These are phyloP conservation scores for Calvadosia cruxmelitensis DNA, from an alignment of 30 jellyfish, hydroid and myxozoan species.

Conservation along the genomic window DNA sequence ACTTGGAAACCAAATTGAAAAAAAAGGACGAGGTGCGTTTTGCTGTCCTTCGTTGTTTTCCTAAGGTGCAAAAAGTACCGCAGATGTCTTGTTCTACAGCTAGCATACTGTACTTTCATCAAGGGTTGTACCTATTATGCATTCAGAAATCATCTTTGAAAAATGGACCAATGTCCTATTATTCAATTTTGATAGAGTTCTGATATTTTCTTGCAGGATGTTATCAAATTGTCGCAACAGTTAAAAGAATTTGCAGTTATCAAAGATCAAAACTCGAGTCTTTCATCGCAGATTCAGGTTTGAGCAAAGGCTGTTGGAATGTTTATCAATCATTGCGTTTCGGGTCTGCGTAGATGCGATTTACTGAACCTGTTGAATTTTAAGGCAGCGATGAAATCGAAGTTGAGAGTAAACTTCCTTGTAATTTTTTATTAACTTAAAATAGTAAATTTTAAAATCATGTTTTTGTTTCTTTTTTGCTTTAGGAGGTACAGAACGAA, in stretches of 20 bases:
- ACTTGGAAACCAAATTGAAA: constrained; percentile 25
- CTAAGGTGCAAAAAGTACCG: no score
- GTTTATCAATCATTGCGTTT: no score
- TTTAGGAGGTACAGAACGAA: constrained; percentile 54
- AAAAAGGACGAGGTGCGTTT: constrained; percentile 62
- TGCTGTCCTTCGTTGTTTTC: no score
- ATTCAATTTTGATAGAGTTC: no score
- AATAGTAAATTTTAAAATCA: not conserved
- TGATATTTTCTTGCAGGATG: no score
- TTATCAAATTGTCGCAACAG: not conserved
- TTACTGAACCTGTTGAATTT: not conserved
- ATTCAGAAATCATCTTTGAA: no score
- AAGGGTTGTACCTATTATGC: no score
- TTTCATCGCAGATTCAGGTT: not conserved
- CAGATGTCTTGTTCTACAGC: no score
- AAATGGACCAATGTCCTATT: no score
- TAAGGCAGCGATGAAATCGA: not conserved
- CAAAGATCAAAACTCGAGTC: not conserved
- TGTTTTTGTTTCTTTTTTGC: not conserved
- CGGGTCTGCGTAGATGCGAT: no score
- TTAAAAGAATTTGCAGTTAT: not conserved
- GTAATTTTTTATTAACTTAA: not conserved
- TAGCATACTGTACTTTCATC: no score
- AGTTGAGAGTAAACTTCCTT: not conserved
- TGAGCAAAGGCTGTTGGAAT: no score